These are phyloP conservation scores for Periplaneta americana DNA, from an alignment of 1,140 invertebrate species.

Conservation along the genomic window DNA sequence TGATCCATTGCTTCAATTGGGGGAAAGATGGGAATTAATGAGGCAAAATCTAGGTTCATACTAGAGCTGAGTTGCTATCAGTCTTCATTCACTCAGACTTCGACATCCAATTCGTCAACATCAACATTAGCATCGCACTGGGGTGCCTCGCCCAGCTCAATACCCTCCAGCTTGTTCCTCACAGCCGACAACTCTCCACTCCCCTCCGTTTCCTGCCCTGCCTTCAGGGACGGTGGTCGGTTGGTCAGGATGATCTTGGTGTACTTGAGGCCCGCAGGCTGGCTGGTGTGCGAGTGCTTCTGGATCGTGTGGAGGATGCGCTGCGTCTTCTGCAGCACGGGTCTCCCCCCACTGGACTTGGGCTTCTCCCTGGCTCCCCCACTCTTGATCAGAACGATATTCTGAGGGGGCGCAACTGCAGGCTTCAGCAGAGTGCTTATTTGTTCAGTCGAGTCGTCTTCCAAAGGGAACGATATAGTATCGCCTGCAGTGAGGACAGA, in stretches of 20 bases:
- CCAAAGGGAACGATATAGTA: slow-evolving; percentile 22
- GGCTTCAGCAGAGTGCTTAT: slow-evolving; percentile 22
- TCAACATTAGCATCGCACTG: background rate
- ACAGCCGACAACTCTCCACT: background rate
- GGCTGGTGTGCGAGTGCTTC: slow-evolving; percentile 21
- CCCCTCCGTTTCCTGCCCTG: background rate
- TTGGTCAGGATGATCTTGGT: slow-evolving; percentile 50
- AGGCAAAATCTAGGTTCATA: no score
- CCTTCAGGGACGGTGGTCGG: slow-evolving; percentile 26
- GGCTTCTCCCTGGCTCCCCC: slow-evolving; percentile 26
- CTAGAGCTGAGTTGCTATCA: no score
- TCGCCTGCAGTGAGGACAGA: slow-evolving; percentile 23
- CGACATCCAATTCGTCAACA: background rate
- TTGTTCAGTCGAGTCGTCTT: slow-evolving; percentile 23
- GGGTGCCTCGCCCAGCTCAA: background rate
- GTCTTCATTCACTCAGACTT: no score
- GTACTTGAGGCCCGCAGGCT: slow-evolving; percentile 38
- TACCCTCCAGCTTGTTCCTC: background rate
- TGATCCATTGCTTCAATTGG: no score
- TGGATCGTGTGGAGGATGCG: slow-evolving; percentile 24
- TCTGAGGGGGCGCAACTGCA: slow-evolving; percentile 35
- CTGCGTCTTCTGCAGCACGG: slow-evolving; percentile 24
- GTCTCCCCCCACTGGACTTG: slow-evolving; percentile 30
- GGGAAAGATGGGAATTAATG: no score
- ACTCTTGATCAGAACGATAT: slow-evolving; percentile 24